Evolutionary conservation across 2,797 vertebrate genomes (phyloP).

Genomic region (Menidia menidia): DNA sequence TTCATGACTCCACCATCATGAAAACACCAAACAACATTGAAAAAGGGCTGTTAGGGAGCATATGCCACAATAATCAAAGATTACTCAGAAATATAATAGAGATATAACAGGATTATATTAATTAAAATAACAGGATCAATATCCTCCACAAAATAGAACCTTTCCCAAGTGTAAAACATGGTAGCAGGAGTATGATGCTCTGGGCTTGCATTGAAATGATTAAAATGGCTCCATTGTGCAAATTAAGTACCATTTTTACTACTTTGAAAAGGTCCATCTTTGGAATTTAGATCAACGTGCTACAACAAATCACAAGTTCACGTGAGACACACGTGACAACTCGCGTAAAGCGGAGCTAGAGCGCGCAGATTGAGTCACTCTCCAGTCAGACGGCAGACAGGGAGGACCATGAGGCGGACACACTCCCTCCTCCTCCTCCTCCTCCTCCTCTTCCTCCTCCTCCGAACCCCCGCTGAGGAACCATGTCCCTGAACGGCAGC

Average conservation of each 20-base stretch:
- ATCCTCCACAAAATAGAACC: too few species aligned
- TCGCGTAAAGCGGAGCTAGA: background rate
- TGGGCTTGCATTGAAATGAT: too few species aligned
- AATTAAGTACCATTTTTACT: too few species aligned
- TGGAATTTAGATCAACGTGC: background rate
- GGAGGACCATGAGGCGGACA: conserved; percentile 56
- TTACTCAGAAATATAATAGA: too few species aligned
- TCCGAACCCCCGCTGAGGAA: conserved; percentile 32
- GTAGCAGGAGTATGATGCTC: too few species aligned
- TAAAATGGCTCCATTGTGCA: background rate
- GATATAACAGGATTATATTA: too few species aligned
- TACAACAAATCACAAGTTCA: background rate
- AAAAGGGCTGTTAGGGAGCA: too few species aligned
- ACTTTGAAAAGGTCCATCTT: background rate
- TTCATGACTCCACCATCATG: too few species aligned
- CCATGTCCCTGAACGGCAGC: conserved; percentile 37
- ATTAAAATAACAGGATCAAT: too few species aligned
- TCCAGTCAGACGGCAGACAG: conserved; percentile 28
- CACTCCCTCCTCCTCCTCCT: background rate
- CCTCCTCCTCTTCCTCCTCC: background rate
- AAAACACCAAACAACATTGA: too few species aligned
- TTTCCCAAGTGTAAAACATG: too few species aligned
- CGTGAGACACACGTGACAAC: conserved; percentile 2
- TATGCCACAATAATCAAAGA: too few species aligned
- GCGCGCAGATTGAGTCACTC: conserved; percentile 28